Evolutionary conservation across 1,140 invertebrate species (phyloP).

Genomic region (Lepidostoma basale): DNA sequence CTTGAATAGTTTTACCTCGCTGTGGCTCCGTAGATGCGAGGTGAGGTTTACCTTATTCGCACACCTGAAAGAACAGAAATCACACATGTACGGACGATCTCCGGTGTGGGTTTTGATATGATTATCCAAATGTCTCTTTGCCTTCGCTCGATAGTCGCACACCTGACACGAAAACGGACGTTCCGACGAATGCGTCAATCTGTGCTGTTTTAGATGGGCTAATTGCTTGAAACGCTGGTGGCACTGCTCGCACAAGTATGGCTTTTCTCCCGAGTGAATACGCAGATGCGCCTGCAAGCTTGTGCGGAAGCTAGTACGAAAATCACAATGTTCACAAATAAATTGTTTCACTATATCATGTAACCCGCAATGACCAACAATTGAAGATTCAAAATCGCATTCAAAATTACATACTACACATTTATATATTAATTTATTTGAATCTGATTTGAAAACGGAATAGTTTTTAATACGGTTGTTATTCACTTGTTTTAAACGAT

Average conservation of each 20-base stretch:
- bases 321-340: conserved; percentile 51
- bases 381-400: neutral
- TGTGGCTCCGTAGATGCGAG: conserved; percentile 35
- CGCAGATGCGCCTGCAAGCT: conserved; percentile 30
- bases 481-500: neutral
- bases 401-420: conserved; percentile 56
- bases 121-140: conserved; percentile 29
- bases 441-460: neutral
- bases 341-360: conserved; percentile 29
- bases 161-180: conserved; percentile 55
- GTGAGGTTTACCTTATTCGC: conserved; percentile 27
- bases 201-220: conserved; percentile 59
- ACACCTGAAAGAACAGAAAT: conserved; percentile 35
- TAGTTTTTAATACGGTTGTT: neutral
- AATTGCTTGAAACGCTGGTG: conserved; percentile 58
- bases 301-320: conserved; percentile 25
- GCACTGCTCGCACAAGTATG: conserved; percentile 47
- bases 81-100: conserved; percentile 40
- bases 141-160: conserved; percentile 32
- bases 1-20: conserved; percentile 28
- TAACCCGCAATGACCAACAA: conserved; percentile 9
- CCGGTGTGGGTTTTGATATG: conserved; percentile 34
- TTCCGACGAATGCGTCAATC: conserved; percentile 58
- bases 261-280: conserved; percentile 47
- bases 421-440: conserved; percentile 56